Evolutionary conservation across 2,113 vertebrate genomes (phyloP).

Genomic region (Deroptyus accipitrinus): DNA sequence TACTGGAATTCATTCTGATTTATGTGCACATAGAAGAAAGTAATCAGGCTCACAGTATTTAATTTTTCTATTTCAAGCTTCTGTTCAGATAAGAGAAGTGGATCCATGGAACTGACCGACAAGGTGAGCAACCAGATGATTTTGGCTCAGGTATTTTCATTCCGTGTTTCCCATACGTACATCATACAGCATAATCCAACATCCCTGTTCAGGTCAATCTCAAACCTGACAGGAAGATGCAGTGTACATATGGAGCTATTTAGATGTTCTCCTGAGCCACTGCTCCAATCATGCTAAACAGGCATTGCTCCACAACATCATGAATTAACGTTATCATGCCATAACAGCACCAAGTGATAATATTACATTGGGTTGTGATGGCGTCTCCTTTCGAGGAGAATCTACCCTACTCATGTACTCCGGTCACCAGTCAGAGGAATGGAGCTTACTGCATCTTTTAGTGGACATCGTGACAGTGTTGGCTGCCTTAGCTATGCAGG

Average conservation of each 20-base stretch:
- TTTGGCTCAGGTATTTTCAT: neutral
- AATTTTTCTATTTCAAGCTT: slow-evolving; percentile 29
- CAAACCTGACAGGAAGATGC: neutral
- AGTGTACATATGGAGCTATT: neutral
- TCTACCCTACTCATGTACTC: neutral
- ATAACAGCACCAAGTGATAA: neutral
- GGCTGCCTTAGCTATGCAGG: neutral
- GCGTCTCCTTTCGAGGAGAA: neutral
- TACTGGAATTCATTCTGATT: slow-evolving; percentile 16
- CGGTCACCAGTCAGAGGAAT: neutral
- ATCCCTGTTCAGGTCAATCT: neutral
- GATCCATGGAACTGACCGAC: neutral
- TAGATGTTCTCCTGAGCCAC: neutral
- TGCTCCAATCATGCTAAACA: neutral
- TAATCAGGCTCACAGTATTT: neutral
- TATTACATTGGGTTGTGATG: neutral
- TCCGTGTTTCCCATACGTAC: neutral
- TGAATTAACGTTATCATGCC: neutral
- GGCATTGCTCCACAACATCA: neutral
- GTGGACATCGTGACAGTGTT: neutral
- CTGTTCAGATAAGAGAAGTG: neutral
- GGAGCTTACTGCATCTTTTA: neutral
- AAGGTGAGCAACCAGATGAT: neutral
- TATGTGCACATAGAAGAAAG: neutral
- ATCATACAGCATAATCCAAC: neutral